phyloP scores from a whole-genome alignment of 2,113 vertebrate species.

The Malaclemys terrapin region DNA sequence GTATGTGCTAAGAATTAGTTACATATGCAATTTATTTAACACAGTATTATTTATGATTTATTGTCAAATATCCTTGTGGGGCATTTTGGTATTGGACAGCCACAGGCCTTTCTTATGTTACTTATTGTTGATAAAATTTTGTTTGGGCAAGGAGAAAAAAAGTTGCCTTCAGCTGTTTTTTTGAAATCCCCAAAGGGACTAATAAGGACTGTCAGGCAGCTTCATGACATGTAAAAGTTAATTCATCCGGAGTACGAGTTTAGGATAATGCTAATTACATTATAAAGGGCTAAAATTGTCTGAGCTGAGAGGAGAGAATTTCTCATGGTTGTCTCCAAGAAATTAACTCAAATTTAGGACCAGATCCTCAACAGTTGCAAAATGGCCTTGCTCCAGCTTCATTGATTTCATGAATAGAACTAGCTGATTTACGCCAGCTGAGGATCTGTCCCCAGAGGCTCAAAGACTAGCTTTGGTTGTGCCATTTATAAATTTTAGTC shows the following conservation, averaged over 20 bases:
- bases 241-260: background rate
- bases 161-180: background rate
- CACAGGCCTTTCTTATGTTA: background rate
- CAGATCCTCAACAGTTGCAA: background rate
- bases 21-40: background rate
- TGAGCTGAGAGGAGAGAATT: constrained; percentile 23
- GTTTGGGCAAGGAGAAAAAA: background rate
- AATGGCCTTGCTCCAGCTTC: background rate
- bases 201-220: background rate
- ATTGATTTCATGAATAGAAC: rapidly evolving
- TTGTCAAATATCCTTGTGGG: background rate
- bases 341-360: background rate
- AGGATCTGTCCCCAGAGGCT: background rate
- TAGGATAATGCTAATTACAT: background rate
- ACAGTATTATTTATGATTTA: background rate
- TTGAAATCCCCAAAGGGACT: constrained; percentile 1
- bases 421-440: background rate
- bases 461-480: rapidly evolving
- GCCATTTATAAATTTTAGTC: background rate
- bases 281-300: constrained; percentile 9
- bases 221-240: constrained; percentile 11
- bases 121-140: background rate
- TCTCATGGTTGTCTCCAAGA: background rate
- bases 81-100: background rate
- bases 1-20: background rate